Conservation (phyloP, 2,888 invertebrate species). For the Chironomus riparius region DNA sequence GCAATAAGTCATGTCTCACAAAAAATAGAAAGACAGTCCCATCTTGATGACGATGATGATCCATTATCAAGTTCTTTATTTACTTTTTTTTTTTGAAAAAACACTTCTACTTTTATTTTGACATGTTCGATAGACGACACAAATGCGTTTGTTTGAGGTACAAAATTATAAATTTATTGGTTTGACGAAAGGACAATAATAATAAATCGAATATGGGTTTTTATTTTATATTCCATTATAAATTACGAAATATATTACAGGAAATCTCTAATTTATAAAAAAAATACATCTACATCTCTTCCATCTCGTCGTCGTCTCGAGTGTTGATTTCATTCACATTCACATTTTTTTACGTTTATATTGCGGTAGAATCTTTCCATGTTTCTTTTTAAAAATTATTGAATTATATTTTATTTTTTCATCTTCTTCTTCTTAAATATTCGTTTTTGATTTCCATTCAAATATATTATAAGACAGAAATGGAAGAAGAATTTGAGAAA, state of each 20-base stretch:
- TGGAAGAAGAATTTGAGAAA: background rate
- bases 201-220: slow-evolving; percentile 19
- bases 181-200: slow-evolving; percentile 23
- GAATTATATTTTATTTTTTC: too few species aligned
- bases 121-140: too few species aligned
- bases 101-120: too few species aligned
- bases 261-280: slow-evolving; percentile 26
- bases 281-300: background rate
- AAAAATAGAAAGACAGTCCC: background rate
- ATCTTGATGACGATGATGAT: background rate
- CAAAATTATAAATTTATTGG: slow-evolving; percentile 10
- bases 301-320: background rate
- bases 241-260: slow-evolving; percentile 23
- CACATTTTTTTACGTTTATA: background rate
- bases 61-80: background rate
- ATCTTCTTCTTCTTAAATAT: too few species aligned
- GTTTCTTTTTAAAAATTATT: too few species aligned
- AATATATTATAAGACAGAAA: background rate
- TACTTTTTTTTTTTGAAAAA: background rate
- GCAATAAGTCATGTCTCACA: background rate
- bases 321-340: background rate
- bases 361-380: background rate
- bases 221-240: background rate
- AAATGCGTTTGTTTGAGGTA: too few species aligned
- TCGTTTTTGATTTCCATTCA: too few species aligned